These are phyloP conservation scores for Drosophila suzukii DNA, from an alignment of 1,140 invertebrate species.

Conservation along the genomic window DNA sequence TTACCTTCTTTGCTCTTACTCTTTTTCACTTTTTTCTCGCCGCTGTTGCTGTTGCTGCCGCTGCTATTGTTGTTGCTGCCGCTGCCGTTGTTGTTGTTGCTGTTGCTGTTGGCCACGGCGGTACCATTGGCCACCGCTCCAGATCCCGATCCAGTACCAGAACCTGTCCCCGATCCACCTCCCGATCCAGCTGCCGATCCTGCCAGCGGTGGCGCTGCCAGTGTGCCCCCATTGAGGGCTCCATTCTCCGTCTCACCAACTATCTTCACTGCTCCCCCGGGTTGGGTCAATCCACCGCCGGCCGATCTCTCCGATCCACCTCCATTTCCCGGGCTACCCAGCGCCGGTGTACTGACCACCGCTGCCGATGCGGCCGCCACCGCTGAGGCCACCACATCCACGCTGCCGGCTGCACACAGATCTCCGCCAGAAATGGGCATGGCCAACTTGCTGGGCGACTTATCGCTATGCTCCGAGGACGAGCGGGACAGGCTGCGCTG, in stretches of 20 bases:
- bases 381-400: conserved; percentile 61
- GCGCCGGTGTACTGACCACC: conserved; percentile 1
- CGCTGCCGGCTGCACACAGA: conserved; percentile 18
- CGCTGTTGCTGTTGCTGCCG: conserved; percentile 72
- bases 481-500: conserved; percentile 69
- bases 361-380: conserved; percentile 36
- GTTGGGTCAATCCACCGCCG: conserved; percentile 5
- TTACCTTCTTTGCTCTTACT: conserved; percentile 84
- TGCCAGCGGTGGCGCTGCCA: neutral
- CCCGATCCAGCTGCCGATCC: neutral
- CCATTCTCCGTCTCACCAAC: conserved; percentile 2
- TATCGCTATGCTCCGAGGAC: conserved; percentile 79
- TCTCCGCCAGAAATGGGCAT: conserved; percentile 18
- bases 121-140: conserved; percentile 1
- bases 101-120: conserved; percentile 34
- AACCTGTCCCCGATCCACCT: neutral
- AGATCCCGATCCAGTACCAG: neutral
- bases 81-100: conserved; percentile 22
- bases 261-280: conserved; percentile 6
- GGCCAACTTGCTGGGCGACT: conserved; percentile 63
- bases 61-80: conserved; percentile 36
- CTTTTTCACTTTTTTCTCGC: conserved; percentile 84
- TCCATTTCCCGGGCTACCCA: conserved; percentile 56
- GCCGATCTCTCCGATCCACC: conserved; percentile 58
- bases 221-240: neutral